A percentile compares a stretch with the other conserved stretches of the same genome.
Evolutionary conservation across 2,113 vertebrate genomes (phyloP).

Genomic region (Sialia sialis): DNA sequence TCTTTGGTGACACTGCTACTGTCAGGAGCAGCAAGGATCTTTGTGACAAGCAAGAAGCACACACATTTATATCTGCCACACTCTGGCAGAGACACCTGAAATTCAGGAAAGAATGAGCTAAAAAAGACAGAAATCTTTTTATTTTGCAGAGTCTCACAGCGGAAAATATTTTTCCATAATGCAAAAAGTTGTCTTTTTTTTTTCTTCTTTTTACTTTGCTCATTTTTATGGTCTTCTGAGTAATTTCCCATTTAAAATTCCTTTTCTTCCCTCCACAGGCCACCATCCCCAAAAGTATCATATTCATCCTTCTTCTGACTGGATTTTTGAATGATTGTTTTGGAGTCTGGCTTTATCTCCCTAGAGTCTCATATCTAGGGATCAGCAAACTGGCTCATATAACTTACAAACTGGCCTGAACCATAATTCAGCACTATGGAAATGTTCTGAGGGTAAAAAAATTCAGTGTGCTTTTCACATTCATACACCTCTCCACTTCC

Average conservation of each 20-base stretch:
- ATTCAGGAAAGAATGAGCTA: not conserved
- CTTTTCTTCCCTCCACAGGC: constrained; percentile 42
- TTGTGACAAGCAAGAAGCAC: not conserved
- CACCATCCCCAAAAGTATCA: constrained; percentile 52
- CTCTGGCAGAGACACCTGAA: not conserved
- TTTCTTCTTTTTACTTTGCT: not conserved
- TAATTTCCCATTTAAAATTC: constrained; percentile 43
- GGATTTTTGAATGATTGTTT: constrained; percentile 53
- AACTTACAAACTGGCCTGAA: constrained; percentile 39
- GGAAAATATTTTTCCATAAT: not conserved
- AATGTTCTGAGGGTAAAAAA: constrained; percentile 28
- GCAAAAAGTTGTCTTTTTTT: not conserved
- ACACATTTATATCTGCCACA: not conserved
- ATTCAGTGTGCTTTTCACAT: not conserved
- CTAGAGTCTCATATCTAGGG: constrained; percentile 49
- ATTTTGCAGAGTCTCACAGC: not conserved
- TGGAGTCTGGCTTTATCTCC: constrained; percentile 56
- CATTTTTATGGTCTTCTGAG: constrained; percentile 34
- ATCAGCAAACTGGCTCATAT: constrained; percentile 50
- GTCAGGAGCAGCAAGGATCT: not conserved
- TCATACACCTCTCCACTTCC: not conserved
- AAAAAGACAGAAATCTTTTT: not conserved
- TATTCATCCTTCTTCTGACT: constrained; percentile 44
- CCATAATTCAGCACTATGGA: constrained; percentile 42
- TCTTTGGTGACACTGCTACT: not conserved